A percentile compares a stretch with the other conserved stretches of the same genome.
Evolutionary conservation across 1,140 invertebrate species (phyloP).

Genomic region (Lepidurus arcticus): DNA sequence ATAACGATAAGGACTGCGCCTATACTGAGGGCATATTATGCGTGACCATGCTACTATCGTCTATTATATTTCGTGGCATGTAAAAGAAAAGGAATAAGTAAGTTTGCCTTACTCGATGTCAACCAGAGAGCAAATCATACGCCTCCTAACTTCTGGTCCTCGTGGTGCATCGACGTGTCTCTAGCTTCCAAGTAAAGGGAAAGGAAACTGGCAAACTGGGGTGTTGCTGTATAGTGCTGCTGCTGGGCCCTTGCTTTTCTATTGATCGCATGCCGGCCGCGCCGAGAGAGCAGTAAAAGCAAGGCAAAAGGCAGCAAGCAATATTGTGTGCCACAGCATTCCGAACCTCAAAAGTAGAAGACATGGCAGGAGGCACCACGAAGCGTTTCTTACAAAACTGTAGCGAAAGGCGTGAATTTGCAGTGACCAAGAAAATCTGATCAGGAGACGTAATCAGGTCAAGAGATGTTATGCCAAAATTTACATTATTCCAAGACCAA

Average conservation of each 20-base stretch:
- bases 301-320: constrained; percentile 18
- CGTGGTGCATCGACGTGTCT: background rate
- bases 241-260: constrained; percentile 21
- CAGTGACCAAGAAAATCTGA: background rate
- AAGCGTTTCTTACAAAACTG: background rate
- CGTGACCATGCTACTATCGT: background rate
- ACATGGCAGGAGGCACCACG: background rate
- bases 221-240: constrained; percentile 16
- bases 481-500: too few species aligned
- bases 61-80: background rate
- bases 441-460: too few species aligned
- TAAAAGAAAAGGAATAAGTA: background rate
- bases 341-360: constrained; percentile 11
- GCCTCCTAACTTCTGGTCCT: background rate
- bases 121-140: constrained; percentile 3
- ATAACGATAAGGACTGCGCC: background rate
- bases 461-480: too few species aligned
- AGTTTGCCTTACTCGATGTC: background rate
- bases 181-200: background rate
- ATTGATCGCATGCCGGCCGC: constrained; percentile 12
- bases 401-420: background rate
- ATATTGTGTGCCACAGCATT: constrained; percentile 7
- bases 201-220: constrained; percentile 3
- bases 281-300: constrained; percentile 20
- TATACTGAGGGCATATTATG: too few species aligned